These are phyloP conservation scores for Patella depressa DNA, from an alignment of 2,888 invertebrate genomes.

Conservation along the genomic window DNA sequence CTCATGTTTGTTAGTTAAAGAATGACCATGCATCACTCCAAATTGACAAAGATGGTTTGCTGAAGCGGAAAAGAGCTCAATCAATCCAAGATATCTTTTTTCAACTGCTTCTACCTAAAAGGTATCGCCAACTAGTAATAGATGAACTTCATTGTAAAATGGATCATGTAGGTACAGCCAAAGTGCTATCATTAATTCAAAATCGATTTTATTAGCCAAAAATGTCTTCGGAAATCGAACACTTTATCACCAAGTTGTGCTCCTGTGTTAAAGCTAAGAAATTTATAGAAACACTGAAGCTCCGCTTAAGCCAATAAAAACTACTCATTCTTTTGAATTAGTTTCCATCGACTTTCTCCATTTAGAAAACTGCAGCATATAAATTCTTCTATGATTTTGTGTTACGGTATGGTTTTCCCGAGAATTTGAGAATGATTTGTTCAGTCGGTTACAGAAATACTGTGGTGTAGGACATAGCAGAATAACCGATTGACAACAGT, in stretches of 20 bases:
- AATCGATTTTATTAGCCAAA: conserved; percentile 6
- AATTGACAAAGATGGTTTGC: too few species aligned
- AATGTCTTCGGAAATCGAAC: not conserved
- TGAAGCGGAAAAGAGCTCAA: too few species aligned
- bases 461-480: not conserved
- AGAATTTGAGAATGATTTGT: conserved; percentile 19
- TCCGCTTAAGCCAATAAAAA: conserved; percentile 7
- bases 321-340: conserved; percentile 19
- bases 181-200: not conserved
- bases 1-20: too few species aligned
- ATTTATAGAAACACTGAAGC: not conserved
- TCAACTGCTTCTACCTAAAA: conserved; percentile 13
- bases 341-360: conserved; percentile 23
- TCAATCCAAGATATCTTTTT: too few species aligned
- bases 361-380: conserved; percentile 18
- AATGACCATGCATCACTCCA: too few species aligned
- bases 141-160: too few species aligned
- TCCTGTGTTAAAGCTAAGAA: not conserved
- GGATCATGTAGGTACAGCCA: too few species aligned
- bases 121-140: not conserved
- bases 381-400: conserved; percentile 19
- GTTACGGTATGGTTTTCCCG: conserved; percentile 7
- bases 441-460: not conserved
- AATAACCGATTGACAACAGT: not conserved
- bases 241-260: not conserved